Evolutionary conservation across 2,888 invertebrate species (phyloP).

Genomic region (Agrochola litura): DNA sequence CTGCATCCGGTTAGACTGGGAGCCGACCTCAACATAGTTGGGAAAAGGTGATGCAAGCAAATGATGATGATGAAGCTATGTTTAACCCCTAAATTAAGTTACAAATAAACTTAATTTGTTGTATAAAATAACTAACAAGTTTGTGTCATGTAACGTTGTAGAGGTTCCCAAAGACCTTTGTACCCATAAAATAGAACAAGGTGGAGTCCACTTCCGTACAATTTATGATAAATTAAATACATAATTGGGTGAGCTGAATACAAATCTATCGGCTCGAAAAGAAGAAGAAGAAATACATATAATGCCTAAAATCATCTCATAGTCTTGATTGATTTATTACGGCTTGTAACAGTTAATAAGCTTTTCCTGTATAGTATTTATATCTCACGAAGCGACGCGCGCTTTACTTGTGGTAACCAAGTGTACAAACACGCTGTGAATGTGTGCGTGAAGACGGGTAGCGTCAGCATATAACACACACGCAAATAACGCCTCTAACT

Average conservation of each 20-base stretch:
- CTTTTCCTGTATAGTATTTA: background rate
- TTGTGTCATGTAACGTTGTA: too few species aligned
- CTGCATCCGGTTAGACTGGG: too few species aligned
- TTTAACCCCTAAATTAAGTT: too few species aligned
- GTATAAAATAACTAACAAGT: background rate
- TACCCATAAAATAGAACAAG: background rate
- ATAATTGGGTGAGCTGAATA: background rate
- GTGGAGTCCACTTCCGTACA: background rate
- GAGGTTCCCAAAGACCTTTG: slow-evolving; percentile 15
- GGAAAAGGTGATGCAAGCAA: too few species aligned
- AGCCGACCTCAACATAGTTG: too few species aligned
- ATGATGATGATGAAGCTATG: too few species aligned
- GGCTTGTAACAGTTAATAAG: background rate
- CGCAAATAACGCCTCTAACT: too few species aligned
- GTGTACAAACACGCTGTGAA: too few species aligned
- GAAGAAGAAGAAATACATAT: background rate
- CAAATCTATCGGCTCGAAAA: background rate
- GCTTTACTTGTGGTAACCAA: too few species aligned
- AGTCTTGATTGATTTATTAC: background rate
- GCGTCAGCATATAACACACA: too few species aligned
- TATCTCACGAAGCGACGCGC: too few species aligned
- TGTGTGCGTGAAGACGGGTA: background rate
- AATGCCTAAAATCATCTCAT: background rate
- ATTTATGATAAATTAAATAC: background rate
- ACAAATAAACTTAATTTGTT: too few species aligned